A percentile compares a stretch with the other conserved stretches of the same genome.
Evolutionary conservation across 2,113 vertebrate species (phyloP).

Genomic region (Macrotus californicus): DNA sequence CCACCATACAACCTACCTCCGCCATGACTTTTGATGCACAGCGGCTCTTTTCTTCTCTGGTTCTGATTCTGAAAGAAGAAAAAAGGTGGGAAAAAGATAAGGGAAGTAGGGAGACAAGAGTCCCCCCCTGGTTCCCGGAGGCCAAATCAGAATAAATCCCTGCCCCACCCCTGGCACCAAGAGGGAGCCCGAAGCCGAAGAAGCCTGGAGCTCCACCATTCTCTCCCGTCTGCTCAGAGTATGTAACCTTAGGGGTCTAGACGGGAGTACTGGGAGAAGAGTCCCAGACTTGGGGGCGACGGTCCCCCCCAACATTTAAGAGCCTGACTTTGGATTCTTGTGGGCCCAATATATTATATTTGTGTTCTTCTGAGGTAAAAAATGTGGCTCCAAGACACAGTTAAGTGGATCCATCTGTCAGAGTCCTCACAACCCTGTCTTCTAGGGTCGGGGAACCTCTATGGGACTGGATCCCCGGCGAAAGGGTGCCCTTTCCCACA

Average conservation of each 20-base stretch:
- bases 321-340: background rate
- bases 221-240: background rate
- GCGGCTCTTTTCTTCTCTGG: background rate
- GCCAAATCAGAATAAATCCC: background rate
- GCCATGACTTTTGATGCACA: background rate
- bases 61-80: constrained; percentile 10
- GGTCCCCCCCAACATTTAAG: too few relatives aligned
- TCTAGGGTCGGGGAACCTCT: background rate
- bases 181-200: background rate
- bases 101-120: background rate
- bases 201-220: background rate
- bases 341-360: background rate
- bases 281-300: too few relatives aligned
- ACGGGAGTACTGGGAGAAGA: background rate
- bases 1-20: background rate
- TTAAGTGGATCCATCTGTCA: background rate
- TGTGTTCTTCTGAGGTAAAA: background rate
- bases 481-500: too few relatives aligned
- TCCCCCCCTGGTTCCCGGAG: background rate
- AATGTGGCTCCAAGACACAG: background rate
- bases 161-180: background rate
- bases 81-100: background rate
- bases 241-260: background rate
- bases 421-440: background rate
- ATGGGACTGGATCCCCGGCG: background rate